phyloP scores from a whole-genome alignment of 2,888 invertebrate species.

The Drosophila kuntzei region DNA sequence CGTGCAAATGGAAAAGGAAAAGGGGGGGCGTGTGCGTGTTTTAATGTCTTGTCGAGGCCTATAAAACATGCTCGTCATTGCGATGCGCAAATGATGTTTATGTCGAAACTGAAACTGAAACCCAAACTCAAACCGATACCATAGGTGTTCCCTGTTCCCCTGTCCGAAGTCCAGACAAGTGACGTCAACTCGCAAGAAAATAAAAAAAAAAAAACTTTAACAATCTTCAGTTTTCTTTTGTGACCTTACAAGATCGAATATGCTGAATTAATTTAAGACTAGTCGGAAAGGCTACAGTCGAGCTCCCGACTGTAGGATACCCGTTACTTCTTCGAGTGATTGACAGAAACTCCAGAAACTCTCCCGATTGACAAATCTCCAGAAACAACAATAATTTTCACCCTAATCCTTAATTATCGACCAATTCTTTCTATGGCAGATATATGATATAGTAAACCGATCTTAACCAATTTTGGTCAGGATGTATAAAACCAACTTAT shows the following conservation, averaged over 20 bases:
- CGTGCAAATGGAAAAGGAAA: constrained; percentile 7
- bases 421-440: no score
- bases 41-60: constrained; percentile 74
- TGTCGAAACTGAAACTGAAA: constrained; percentile 7
- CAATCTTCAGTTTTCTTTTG: constrained; percentile 6
- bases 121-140: not conserved
- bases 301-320: no score
- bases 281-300: no score
- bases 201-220: constrained; percentile 7
- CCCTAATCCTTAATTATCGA: no score
- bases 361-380: no score
- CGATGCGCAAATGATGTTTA: constrained; percentile 49
- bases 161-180: constrained; percentile 13
- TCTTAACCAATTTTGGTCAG: no score
- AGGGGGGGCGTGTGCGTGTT: constrained; percentile 54
- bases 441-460: no score
- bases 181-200: constrained; percentile 8
- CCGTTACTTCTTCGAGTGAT: no score
- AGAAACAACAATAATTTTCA: no score
- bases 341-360: no score
- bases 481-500: no score
- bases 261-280: constrained; percentile 13
- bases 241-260: constrained; percentile 9
- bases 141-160: not conserved
- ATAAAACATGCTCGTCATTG: constrained; percentile 70